phyloP scores from a whole-genome alignment of 2,888 invertebrate genomes.

The Strigamia crassipes region DNA sequence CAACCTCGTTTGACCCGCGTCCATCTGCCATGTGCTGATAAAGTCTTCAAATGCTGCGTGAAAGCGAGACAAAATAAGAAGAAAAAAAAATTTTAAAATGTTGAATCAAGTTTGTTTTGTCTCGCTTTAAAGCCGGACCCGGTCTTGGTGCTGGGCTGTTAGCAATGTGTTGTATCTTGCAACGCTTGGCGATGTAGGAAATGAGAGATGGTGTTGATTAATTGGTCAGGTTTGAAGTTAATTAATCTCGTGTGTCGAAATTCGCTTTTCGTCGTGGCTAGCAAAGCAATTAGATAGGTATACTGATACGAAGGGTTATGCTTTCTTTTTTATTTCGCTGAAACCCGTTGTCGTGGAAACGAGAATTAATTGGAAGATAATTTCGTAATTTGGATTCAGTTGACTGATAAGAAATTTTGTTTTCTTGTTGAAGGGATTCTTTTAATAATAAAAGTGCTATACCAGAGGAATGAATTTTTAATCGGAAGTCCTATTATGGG shows the following conservation, averaged over 20 bases:
- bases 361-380: slow-evolving; percentile 33
- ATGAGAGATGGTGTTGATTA: slow-evolving; percentile 28
- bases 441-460: neutral
- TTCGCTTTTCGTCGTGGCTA: slow-evolving; percentile 13
- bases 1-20: slow-evolving; percentile 24
- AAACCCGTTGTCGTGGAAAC: slow-evolving; percentile 8
- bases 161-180: neutral
- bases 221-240: slow-evolving; percentile 34
- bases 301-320: neutral
- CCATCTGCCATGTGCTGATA: slow-evolving; percentile 39
- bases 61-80: neutral
- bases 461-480: neutral
- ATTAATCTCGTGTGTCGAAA: slow-evolving; percentile 37
- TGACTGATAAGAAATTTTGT: neutral
- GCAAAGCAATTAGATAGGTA: slow-evolving; percentile 20
- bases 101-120: neutral
- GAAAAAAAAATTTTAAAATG: neutral
- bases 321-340: neutral
- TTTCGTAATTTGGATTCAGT: slow-evolving; percentile 15
- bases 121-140: neutral
- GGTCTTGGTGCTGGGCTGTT: neutral
- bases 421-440: neutral
- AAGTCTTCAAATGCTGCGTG: neutral
- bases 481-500: neutral
- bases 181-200: neutral